Percentiles rank a stretch among this genome's conserved stretches.
These are phyloP conservation scores for Apolygus lucorum DNA, from an alignment of 1,140 invertebrate genomes.

Conservation along the genomic window DNA sequence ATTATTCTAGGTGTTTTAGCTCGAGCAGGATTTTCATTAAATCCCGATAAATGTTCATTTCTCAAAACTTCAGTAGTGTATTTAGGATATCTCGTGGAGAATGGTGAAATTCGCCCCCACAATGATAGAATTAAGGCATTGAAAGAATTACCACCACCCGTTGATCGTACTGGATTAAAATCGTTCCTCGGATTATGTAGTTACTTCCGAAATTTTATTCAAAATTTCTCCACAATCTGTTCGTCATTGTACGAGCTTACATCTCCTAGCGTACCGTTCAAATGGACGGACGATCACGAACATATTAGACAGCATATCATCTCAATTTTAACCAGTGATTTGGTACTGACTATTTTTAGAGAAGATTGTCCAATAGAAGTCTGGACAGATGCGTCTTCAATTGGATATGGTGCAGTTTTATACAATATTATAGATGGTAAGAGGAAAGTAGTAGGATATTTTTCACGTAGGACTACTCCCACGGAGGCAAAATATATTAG, in stretches of 20 bases:
- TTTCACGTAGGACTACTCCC: conserved; percentile 35
- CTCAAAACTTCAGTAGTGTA: no score
- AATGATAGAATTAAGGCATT: no score
- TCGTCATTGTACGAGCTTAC: conserved; percentile 30
- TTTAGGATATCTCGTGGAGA: conserved; percentile 33
- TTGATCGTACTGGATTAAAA: conserved; percentile 33
- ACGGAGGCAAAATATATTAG: background rate
- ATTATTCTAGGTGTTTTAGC: no score
- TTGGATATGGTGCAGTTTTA: conserved; percentile 29
- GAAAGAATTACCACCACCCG: conserved; percentile 31
- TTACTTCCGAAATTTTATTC: conserved; percentile 36
- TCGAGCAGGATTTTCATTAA: no score
- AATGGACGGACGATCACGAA: conserved; percentile 4
- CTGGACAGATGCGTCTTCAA: conserved; percentile 31
- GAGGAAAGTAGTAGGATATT: conserved; percentile 33
- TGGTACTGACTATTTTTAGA: conserved; percentile 38
- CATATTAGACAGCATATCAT: background rate
- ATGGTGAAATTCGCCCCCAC: conserved; percentile 30
- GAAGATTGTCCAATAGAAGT: conserved; percentile 35
- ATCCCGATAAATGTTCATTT: no score
- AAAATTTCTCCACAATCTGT: conserved; percentile 32
- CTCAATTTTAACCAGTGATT: conserved; percentile 28
- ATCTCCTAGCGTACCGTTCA: background rate
- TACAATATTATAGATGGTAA: conserved; percentile 18
- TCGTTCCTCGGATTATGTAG: conserved; percentile 33